Evolutionary conservation across 2,888 invertebrate species (phyloP), one percentile per base, ranked within the genome.

Genomic region (Microctonus hyperodae): DNA sequence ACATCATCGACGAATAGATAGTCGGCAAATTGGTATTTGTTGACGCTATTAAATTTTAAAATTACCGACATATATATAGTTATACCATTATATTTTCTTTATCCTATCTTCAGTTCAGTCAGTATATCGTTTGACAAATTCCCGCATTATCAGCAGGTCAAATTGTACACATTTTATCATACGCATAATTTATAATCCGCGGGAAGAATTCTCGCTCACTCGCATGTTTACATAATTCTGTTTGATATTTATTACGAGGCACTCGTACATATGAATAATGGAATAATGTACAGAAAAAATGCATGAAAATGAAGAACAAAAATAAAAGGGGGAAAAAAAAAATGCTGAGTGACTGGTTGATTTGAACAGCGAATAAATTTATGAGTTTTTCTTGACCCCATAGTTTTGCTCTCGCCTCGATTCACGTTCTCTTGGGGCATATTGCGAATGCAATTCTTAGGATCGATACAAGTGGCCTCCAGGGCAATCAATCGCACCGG

Each of bases 401-500:
- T 33, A 16, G 7, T 16, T 33, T 10, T n/a, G 13, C n/a, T 28
- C 31, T n/a, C 16, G n/a, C 13, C 20, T 23, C 37, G 3, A 53
- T n/a, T 25, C 23, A 10, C 23, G n/a, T 11, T 16, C 50, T 4
- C 28, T n/a, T 10, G 50, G 66, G 56, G 13, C n/a, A 35, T 11
- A 56, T 62, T 62, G 62, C 62, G n/a, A 58, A 50, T 62, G 67
- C 57, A 57, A 50, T 61, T 50, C 56, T 55, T 25, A 56, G 28
- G 37, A 57, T 62, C 62, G 57, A 67, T 67, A 67, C 57, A 37
- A 31, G 23, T 50, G 31, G 35, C 59, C 25, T 57, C 60, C 25
- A 13, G 53, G 25, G 65, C 48, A 65, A 65, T 67, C 62, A 67
- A 62, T 67, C 57, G 62, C 62, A 67, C 61, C 67, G 37, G 67